Evolutionary conservation across 2,888 invertebrate genomes (phyloP), one percentile per base, ranked within the genome.

Genomic region (Anarsia innoxiella): DNA sequence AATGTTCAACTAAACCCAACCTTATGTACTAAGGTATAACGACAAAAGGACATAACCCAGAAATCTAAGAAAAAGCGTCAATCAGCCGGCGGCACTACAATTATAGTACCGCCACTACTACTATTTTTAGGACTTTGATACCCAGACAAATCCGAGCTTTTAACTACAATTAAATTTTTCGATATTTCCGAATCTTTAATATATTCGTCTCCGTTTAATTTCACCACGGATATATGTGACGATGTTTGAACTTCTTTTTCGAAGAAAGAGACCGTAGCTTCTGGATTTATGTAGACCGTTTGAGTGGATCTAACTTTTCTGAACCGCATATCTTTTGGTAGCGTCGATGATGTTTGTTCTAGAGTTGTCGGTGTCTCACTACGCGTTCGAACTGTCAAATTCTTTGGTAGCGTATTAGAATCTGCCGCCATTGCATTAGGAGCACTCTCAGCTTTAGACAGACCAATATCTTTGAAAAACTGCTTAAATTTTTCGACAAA

Each of bases 241-340:
- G 67, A 68, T 0, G 66, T 58, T 36, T 66, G 66, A 1, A 68
- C 49, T 32, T 59, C 67, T 27, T 56, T 59, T n/a, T 71, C 60
- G 12, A 40, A 58, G 28, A 44, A 47, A 1, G 31, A 11, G 1
- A 56, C 2, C 0, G 79, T 76, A 30, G 80, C 74, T 40, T 78
- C 78, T n/a, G 63, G 69, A 39, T 54, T 66, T 1, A 83, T 77
- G 37, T 82, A 82, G 1, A 84, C 82, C 0, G 80, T 80, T 57
- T 83, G 83, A 0, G 83, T 78, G 0, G 83, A 83, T 23, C 64
- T 46, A 0, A 77, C 82, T 58, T 78, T 82, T 1, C 79, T 60
- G 44, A 84, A 83, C 32, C 83, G 62, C 84, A 84, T 83, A 26
- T 84, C 83, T 57, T 83, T 84, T 0, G 84, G 84, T 23, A 84